Evolutionary conservation across 2,888 invertebrate genomes (phyloP).

Genomic region (Euzophera pinguis): DNA sequence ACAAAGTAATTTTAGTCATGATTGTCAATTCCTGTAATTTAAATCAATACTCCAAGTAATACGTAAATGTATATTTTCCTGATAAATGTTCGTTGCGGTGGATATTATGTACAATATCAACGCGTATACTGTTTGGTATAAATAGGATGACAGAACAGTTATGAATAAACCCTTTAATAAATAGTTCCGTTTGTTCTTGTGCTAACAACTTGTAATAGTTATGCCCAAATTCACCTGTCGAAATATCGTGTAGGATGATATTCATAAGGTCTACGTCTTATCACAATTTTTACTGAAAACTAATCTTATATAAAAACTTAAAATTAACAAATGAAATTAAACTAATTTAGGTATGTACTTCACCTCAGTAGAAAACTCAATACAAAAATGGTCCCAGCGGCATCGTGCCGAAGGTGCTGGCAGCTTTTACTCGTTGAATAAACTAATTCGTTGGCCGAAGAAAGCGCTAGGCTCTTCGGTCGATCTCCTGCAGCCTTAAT

Average conservation of each 20-base stretch:
- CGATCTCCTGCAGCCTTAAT: too few species aligned
- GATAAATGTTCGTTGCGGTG: background rate
- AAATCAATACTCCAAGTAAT: background rate
- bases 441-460: too few species aligned
- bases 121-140: conserved; percentile 10
- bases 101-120: background rate
- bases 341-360: too few species aligned
- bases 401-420: too few species aligned
- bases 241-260: background rate
- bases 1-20: background rate
- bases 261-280: too few species aligned
- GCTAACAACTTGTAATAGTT: background rate
- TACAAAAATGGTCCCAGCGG: too few species aligned
- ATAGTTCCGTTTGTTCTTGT: background rate
- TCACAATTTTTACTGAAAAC: too few species aligned
- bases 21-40: background rate
- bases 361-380: too few species aligned
- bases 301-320: too few species aligned
- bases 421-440: too few species aligned
- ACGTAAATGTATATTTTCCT: conserved; percentile 10
- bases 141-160: background rate
- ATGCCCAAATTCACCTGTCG: background rate
- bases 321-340: too few species aligned
- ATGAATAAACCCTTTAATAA: background rate
- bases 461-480: too few species aligned